phyloP scores from a whole-genome alignment of 1,140 invertebrate genomes.

The Calliopsis andreniformis region DNA sequence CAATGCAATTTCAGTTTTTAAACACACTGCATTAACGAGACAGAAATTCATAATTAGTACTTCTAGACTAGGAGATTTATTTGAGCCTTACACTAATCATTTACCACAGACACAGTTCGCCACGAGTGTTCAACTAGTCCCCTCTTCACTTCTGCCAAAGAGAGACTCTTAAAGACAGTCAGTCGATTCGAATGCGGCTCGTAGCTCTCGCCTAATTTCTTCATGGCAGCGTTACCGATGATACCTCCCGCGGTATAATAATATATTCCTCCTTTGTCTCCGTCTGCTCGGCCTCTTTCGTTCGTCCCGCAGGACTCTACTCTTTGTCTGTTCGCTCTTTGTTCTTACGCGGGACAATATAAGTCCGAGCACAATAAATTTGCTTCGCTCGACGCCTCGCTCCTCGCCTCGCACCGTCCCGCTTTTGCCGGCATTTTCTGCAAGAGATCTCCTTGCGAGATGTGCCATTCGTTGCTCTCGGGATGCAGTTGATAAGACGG shows the following conservation, averaged over 20 bases:
- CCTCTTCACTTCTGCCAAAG: no score
- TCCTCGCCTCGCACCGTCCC: constrained; percentile 17
- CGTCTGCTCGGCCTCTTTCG: constrained; percentile 16
- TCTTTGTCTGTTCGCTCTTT: constrained; percentile 48
- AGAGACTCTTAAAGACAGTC: not conserved
- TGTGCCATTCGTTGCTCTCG: not conserved
- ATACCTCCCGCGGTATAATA: constrained; percentile 42
- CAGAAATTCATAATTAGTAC: no score
- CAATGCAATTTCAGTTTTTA: no score
- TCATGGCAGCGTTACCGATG: constrained; percentile 22
- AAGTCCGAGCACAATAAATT: constrained; percentile 55
- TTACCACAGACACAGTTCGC: no score
- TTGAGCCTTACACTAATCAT: no score
- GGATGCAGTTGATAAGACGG: constrained; percentile 39
- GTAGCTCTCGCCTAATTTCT: constrained; percentile 34
- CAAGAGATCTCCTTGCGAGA: constrained; percentile 22
- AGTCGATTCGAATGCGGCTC: constrained; percentile 15
- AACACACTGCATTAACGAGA: no score
- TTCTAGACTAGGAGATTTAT: no score
- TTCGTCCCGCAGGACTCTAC: constrained; percentile 18
- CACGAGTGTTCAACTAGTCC: no score
- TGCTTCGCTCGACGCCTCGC: constrained; percentile 23
- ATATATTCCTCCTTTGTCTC: constrained; percentile 43
- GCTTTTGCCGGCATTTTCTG: constrained; percentile 13
- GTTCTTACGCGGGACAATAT: constrained; percentile 54